phyloP scores from a whole-genome alignment of 2,797 vertebrate genomes.

The Typhlichthys eigenmanni region DNA sequence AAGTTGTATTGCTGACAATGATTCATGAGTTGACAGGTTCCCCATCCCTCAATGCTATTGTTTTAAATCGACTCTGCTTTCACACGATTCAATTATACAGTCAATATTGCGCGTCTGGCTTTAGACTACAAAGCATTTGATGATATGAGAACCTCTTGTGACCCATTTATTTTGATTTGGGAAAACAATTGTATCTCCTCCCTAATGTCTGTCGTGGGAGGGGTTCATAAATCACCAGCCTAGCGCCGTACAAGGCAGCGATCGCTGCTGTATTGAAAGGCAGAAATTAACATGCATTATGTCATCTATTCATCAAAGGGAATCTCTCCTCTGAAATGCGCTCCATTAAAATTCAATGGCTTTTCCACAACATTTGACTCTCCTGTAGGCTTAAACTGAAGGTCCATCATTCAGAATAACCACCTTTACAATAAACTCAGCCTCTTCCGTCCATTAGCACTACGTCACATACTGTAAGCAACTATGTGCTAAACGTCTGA shows the following conservation, averaged over 20 bases:
- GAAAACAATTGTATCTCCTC: slow-evolving; percentile 77
- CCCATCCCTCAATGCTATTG: slow-evolving; percentile 77
- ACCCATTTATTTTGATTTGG: slow-evolving; percentile 84
- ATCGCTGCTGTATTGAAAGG: slow-evolving; percentile 48
- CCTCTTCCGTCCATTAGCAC: no score
- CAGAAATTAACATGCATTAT: slow-evolving; percentile 63
- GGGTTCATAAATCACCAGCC: slow-evolving; percentile 68
- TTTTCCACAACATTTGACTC: no score
- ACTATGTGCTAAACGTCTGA: no score
- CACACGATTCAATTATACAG: slow-evolving; percentile 80
- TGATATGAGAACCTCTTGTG: slow-evolving; percentile 80
- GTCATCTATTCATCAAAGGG: slow-evolving; percentile 48
- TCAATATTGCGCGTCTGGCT: slow-evolving; percentile 74
- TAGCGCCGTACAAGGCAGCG: slow-evolving; percentile 25
- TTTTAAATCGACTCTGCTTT: slow-evolving; percentile 75
- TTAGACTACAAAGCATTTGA: slow-evolving; percentile 72
- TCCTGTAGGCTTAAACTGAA: no score
- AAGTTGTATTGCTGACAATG: slow-evolving; percentile 67
- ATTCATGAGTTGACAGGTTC: slow-evolving; percentile 75
- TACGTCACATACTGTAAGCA: no score
- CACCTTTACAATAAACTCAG: not conserved
- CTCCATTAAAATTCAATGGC: not conserved
- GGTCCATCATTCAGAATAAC: not conserved
- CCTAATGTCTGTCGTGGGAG: slow-evolving; percentile 71
- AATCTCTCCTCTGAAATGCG: not conserved